Evolutionary conservation across 1,140 invertebrate species (phyloP).

Genomic region (Ganaspis sp.): DNA sequence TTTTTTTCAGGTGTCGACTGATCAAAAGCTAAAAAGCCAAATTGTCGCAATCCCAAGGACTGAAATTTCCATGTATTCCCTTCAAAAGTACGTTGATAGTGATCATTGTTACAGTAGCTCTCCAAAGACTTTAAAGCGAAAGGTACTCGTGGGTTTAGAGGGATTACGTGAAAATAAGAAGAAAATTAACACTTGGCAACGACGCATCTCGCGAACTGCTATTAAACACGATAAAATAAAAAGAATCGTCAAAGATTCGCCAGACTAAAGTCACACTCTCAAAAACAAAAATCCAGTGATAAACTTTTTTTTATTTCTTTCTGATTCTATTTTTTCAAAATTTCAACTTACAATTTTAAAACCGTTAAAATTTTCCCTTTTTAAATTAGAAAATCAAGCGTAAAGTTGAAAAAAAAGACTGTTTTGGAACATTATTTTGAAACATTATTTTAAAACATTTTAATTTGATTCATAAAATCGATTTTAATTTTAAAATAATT

Average conservation of each 20-base stretch:
- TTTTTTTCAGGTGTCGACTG: slow-evolving; percentile 3
- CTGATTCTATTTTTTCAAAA: too few relatives aligned
- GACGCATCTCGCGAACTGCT: neutral
- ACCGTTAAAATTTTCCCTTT: too few relatives aligned
- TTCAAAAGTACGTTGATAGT: slow-evolving; percentile 19
- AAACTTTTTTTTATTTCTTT: neutral
- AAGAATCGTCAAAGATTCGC: slow-evolving; percentile 4
- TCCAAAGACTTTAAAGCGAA: slow-evolving; percentile 9
- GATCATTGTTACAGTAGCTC: slow-evolving; percentile 28
- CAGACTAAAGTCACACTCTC: neutral
- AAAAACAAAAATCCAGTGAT: neutral
- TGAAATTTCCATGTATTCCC: neutral
- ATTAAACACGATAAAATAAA: slow-evolving; percentile 28
- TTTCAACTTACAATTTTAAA: too few relatives aligned
- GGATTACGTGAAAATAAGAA: slow-evolving; percentile 23
- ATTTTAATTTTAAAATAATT: too few relatives aligned
- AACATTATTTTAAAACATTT: neutral
- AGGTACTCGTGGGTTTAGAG: neutral
- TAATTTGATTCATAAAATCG: neutral
- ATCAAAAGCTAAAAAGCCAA: slow-evolving; percentile 15
- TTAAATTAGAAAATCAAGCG: neutral
- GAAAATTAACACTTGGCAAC: slow-evolving; percentile 10
- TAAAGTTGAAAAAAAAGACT: too few relatives aligned
- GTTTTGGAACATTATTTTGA: too few relatives aligned
- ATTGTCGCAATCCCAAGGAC: slow-evolving; percentile 6